Evolutionary conservation across 2,113 vertebrate genomes (phyloP).

Genomic region (Saguinus imperator): DNA sequence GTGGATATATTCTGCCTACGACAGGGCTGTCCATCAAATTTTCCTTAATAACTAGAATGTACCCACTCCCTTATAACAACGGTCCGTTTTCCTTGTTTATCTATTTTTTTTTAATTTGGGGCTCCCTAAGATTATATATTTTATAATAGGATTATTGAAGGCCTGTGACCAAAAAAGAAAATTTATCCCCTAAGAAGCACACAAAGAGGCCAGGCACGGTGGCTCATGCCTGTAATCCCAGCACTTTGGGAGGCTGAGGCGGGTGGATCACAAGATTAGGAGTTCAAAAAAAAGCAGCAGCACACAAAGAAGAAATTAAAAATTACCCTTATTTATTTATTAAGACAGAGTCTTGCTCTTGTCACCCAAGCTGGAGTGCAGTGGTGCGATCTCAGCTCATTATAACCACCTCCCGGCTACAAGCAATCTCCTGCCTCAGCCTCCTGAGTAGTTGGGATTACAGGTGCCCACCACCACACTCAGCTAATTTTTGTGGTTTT

Average conservation of each 20-base stretch:
- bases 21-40: not conserved
- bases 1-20: not conserved
- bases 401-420: no score
- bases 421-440: no score
- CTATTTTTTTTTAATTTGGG: not conserved
- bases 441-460: no score
- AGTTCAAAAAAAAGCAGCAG: no score
- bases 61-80: not conserved
- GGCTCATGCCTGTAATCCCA: no score
- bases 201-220: not conserved
- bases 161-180: not conserved
- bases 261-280: no score
- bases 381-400: fast-evolving
- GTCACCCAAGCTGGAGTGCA: no score
- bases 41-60: not conserved
- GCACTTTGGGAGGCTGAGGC: no score
- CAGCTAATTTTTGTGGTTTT: no score
- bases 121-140: not conserved
- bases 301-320: not conserved
- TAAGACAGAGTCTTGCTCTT: no score
- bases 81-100: not conserved
- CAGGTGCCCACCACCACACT: no score
- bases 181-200: not conserved
- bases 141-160: not conserved
- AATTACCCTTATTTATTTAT: not conserved